Evolutionary conservation across 2,797 vertebrate species (phyloP).

Genomic region (Gobio occitaniae): DNA sequence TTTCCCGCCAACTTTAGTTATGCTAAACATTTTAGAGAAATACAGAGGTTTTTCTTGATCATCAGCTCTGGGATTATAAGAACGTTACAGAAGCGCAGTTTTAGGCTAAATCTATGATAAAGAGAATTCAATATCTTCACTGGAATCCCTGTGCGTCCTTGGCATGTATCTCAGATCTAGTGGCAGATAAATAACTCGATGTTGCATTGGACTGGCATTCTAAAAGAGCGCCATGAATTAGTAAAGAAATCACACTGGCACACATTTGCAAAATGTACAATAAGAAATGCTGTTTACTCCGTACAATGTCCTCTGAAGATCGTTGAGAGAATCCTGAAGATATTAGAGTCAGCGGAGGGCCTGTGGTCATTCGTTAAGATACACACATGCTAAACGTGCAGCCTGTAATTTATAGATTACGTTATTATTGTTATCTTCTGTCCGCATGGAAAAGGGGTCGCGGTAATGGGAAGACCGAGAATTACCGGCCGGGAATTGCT

Average conservation of each 20-base stretch:
- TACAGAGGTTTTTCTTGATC: background rate
- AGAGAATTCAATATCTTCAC: constrained; percentile 2
- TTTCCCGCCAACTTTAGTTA: background rate
- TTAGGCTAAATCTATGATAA: background rate
- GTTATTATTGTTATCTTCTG: constrained; percentile 53
- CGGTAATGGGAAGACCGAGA: constrained; percentile 33
- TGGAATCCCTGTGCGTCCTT: background rate
- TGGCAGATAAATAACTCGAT: background rate
- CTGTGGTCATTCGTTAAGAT: constrained; percentile 26
- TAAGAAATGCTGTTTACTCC: constrained; percentile 47
- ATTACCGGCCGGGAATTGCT: constrained; percentile 28
- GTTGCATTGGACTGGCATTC: background rate
- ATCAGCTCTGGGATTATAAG: background rate
- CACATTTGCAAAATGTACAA: constrained; percentile 11
- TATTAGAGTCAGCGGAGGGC: constrained; percentile 9
- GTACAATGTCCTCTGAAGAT: constrained; percentile 11
- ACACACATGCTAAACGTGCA: constrained; percentile 27
- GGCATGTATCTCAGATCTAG: constrained; percentile 7
- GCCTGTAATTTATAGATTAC: constrained; percentile 51
- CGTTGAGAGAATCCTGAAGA: constrained; percentile 11
- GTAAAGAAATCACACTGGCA: constrained; percentile 4
- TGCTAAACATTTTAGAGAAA: constrained; percentile 6
- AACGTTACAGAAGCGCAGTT: constrained; percentile 1
- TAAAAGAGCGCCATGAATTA: constrained; percentile 1
- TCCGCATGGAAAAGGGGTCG: constrained; percentile 18